Conservation (phyloP, 1,140 invertebrate species). For the Leptinotarsa lineolata region DNA sequence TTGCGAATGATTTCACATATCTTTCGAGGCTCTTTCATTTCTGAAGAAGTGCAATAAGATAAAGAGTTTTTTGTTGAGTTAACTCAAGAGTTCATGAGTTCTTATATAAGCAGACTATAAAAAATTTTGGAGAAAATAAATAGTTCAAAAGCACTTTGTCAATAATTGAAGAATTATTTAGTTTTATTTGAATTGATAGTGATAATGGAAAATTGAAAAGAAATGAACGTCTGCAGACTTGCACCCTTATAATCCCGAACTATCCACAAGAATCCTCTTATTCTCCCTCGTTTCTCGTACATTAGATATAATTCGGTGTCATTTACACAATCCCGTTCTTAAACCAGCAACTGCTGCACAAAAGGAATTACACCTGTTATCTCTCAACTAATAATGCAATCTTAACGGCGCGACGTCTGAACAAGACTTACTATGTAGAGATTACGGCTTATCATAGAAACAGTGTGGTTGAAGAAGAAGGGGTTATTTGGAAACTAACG, state of each 20-base stretch:
- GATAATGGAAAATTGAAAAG: background rate
- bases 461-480: background rate
- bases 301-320: background rate
- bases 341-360: background rate
- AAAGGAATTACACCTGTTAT: slow-evolving; percentile 6
- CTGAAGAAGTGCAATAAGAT: no score
- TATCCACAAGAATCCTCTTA: background rate
- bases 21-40: no score
- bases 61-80: no score
- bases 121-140: no score
- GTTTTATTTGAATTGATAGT: no score
- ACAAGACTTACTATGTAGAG: background rate
- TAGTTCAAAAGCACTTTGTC: no score
- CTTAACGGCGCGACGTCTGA: background rate
- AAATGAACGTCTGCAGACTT: no score
- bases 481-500: background rate
- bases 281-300: background rate
- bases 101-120: no score
- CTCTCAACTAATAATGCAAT: slow-evolving; percentile 1
- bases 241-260: no score
- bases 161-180: no score
- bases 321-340: background rate
- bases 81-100: no score
- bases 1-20: no score
- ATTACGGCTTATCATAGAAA: background rate